A percentile compares a stretch with the other conserved stretches of the same genome.
Conservation (phyloP, 2,797 vertebrate species). For the Acropternis orthonyx region DNA sequence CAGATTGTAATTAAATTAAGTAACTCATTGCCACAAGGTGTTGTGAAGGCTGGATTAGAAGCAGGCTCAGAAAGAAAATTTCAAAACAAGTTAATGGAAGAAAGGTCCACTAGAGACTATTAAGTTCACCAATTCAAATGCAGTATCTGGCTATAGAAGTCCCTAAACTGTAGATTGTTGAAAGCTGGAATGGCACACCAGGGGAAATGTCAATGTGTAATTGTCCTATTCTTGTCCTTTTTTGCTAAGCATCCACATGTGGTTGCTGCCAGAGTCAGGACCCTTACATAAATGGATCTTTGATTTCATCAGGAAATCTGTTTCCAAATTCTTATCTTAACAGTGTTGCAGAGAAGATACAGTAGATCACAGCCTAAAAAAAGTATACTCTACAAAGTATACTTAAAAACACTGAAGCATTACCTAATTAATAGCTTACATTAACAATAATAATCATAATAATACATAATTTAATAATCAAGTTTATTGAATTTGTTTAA, state of each 20-base stretch:
- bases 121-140: background rate
- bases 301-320: background rate
- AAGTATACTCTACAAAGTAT: background rate
- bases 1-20: background rate
- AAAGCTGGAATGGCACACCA: background rate
- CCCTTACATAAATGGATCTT: background rate
- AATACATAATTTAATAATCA: background rate
- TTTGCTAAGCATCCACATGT: background rate
- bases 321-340: background rate
- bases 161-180: background rate
- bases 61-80: background rate
- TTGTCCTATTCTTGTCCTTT: background rate
- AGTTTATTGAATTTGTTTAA: background rate
- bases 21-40: background rate
- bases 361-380: background rate
- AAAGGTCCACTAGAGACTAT: background rate
- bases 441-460: background rate
- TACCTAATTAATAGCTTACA: background rate
- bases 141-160: background rate
- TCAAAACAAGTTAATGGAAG: background rate
- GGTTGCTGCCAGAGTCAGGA: background rate
- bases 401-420: background rate
- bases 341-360: background rate
- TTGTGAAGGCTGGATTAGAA: background rate
- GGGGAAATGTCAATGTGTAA: background rate